Evolutionary conservation across 2,797 vertebrate species (phyloP).

Genomic region (Muscicapa striata): DNA sequence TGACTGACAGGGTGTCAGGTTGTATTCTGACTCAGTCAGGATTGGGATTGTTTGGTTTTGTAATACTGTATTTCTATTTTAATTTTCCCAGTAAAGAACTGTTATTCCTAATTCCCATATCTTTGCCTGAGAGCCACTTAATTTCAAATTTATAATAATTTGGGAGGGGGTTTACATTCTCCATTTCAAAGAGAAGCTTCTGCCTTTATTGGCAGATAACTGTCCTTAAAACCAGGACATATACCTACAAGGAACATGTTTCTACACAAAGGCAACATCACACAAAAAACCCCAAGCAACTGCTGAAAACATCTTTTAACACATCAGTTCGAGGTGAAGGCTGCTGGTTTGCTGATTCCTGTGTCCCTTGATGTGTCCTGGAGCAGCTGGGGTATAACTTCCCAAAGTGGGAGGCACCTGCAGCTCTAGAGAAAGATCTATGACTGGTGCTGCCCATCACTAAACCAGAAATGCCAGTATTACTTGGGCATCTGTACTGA

Average conservation of each 20-base stretch:
- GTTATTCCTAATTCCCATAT: too few species aligned
- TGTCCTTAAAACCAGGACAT: too few species aligned
- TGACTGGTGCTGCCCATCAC: fast-evolving
- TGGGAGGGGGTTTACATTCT: too few species aligned
- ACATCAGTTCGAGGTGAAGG: not conserved
- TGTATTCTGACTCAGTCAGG: too few species aligned
- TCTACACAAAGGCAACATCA: not conserved
- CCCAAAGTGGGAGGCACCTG: not conserved
- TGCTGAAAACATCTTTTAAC: not conserved
- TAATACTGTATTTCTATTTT: too few species aligned
- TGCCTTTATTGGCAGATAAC: too few species aligned
- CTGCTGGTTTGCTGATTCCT: not conserved
- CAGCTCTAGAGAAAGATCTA: not conserved
- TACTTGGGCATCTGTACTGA: not conserved
- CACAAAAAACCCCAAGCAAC: not conserved
- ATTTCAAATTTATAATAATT: too few species aligned
- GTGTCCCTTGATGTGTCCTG: not conserved
- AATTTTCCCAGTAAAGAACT: too few species aligned
- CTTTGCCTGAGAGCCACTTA: too few species aligned
- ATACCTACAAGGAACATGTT: not conserved
- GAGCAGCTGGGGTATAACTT: not conserved
- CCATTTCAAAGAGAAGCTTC: too few species aligned
- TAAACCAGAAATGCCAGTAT: not conserved
- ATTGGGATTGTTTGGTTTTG: too few species aligned
- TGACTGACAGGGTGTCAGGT: too few species aligned